phyloP scores from a whole-genome alignment of 2,797 vertebrate genomes.

The Otus scops region DNA sequence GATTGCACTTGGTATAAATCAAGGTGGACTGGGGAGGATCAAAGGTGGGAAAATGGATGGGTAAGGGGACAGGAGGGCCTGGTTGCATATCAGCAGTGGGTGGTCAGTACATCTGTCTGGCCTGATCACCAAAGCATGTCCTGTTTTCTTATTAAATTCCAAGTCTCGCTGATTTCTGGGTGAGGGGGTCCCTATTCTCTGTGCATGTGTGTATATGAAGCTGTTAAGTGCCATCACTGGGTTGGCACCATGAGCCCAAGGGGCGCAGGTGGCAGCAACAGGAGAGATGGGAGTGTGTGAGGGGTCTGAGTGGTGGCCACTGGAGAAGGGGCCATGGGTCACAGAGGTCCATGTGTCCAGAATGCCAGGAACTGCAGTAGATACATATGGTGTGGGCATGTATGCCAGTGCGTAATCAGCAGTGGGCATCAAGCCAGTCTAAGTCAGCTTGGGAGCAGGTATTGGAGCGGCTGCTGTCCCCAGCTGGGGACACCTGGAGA shows the following conservation, averaged over 20 bases:
- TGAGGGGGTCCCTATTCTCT: not conserved
- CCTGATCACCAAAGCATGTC: not conserved
- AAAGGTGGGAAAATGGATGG: not conserved
- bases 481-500: not conserved
- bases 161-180: not conserved
- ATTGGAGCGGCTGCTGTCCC: not conserved
- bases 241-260: not conserved
- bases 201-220: fast-evolving
- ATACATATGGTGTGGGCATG: fast-evolving
- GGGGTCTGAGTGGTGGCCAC: not conserved
- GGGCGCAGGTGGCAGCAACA: not conserved
- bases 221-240: not conserved
- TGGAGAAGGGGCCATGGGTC: not conserved
- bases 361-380: not conserved
- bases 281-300: not conserved
- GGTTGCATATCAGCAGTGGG: fast-evolving
- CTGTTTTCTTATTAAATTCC: not conserved
- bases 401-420: not conserved
- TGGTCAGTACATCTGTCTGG: not conserved
- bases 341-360: not conserved
- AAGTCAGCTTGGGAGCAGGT: not conserved
- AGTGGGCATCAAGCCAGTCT: not conserved
- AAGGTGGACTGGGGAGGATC: not conserved
- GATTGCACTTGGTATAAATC: not conserved
- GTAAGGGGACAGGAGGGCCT: not conserved